These are phyloP conservation scores for Callocephalon fimbriatum DNA, from an alignment of 2,113 vertebrate genomes.

Conservation along the genomic window DNA sequence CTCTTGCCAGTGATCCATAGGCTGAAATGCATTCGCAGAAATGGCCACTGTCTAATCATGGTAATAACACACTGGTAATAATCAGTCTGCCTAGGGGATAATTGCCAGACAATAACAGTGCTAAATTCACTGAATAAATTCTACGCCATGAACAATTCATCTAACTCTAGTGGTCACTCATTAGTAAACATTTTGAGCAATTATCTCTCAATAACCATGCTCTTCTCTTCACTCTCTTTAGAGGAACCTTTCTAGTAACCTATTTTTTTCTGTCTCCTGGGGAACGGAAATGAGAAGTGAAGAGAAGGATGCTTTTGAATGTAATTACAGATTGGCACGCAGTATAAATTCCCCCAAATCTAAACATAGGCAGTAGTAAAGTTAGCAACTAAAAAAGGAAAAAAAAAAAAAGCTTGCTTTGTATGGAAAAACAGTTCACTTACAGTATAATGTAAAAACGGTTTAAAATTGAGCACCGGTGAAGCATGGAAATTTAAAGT, in stretches of 20 bases:
- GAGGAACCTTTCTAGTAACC: slow-evolving; percentile 70
- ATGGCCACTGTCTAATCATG: not conserved
- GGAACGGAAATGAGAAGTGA: slow-evolving; percentile 64
- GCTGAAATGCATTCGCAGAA: slow-evolving; percentile 15
- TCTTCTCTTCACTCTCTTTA: slow-evolving; percentile 53
- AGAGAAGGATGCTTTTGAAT: slow-evolving; percentile 68
- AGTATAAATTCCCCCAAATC: slow-evolving; percentile 67
- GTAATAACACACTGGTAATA: slow-evolving; percentile 16
- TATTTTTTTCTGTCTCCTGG: slow-evolving; percentile 71
- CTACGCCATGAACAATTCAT: not conserved
- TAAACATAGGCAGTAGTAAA: slow-evolving; percentile 74
- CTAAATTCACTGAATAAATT: slow-evolving; percentile 45
- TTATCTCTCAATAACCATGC: slow-evolving; percentile 63
- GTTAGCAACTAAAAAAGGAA: slow-evolving; percentile 67
- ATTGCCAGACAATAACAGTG: not conserved
- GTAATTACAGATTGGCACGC: slow-evolving; percentile 71
- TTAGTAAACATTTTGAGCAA: slow-evolving; percentile 67
- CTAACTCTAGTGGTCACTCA: slow-evolving; percentile 46
- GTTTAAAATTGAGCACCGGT: slow-evolving; percentile 38
- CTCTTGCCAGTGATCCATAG: not conserved
- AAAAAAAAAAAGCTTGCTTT: slow-evolving; percentile 32
- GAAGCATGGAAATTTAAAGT: slow-evolving; percentile 62
- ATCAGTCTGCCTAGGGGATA: not conserved
- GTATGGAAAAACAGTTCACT: slow-evolving; percentile 38
- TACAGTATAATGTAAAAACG: slow-evolving; percentile 32